Evolutionary conservation across 2,888 invertebrate species (phyloP), one percentile per base, ranked within the genome.

Genomic region (Deilephila elpenor): DNA sequence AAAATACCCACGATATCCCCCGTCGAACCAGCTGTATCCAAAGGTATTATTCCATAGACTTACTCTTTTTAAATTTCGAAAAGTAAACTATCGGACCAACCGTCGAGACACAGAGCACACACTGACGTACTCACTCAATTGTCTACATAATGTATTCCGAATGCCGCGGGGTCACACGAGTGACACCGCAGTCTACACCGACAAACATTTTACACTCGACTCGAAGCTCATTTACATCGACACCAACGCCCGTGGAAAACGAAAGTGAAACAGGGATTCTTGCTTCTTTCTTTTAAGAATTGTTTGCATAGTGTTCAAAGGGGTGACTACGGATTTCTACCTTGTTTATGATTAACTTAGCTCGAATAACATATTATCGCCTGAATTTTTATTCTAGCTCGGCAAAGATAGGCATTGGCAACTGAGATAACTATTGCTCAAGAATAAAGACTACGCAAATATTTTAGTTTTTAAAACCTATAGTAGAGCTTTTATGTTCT

Each of bases 141-240:
- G 89, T 90, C 78, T 83, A 82, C 78, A 80, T 92, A 93, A 93
- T 92, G 80, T 93, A 93, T 93, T 91, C 93, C 72, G 77, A 84
- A 83, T 82, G 86, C 78, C 86, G 81, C 74, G 83, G 85, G 93
- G 93, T 93, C 93, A 91, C 79, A 76, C 84, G 83, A 80, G 82
- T 89, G 89, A 88, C 91, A 89, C 44, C 44, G 44, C 11, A 44
- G 37, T 37, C 44, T 44, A 44, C 44, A 44, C 84, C 81, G 83
- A 76, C 80, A 80, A 81, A 80, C 82, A 76, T 80, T 84, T 81
- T 83, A 84, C 83, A 84, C 83, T 75, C 75, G 73, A 79, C 82
- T 80, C 84, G 59, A 25, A 37, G 62, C 51, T 72, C 74, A 86
- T 86, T 88, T 86, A 83, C 84, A 85, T 83, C 76, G 82, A 82